Base-by-base conservation (phyloP, 2,113 vertebrate genomes). In the Hypomesus transpacificus region DNA sequence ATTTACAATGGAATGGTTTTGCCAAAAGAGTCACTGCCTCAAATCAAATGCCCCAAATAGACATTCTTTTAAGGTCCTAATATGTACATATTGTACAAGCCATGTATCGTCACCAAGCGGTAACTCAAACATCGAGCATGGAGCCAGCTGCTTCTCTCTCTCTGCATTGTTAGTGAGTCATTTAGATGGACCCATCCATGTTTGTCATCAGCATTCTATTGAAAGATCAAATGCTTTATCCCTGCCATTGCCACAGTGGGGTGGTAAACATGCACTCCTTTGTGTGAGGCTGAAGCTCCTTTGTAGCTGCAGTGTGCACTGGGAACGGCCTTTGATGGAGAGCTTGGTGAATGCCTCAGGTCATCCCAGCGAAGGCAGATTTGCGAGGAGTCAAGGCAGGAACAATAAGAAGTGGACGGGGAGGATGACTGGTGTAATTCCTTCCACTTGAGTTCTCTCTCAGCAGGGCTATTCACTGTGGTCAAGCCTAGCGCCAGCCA, bases 331-430 rank as follows among this genome's bases (percentile, higher is more conserved):
- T 39, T 80, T 66, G 26, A 73, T 31, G 53, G 69, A 84, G 73
- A 60, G 60, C 80, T 73, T 84, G 82, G 84, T 81, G 77, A 79
- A 76, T 17, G 69, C 81, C 82, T 77, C 70, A 11, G 80, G 82
- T 82, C 74, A 51, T 58, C 68, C 53, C 53, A 18, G 57, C 80
- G 85, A 88, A 87, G 87, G 80, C 70, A 76, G 75, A 84, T 87
- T 78, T 82, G 71, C 59, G 79, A 70, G 50, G 70, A 83, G 80
- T 83, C 65, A 18, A 69, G 9, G 14, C 76, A 72, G 50, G 28
- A 71, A 74, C 80, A 71, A 75, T 73, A 70, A 77, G 65, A 60
- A 78, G 73, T 82, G 75, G 87, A 84, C 76, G 14, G 80, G 60
- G 53, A 22, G 1, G 61, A 70, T 77, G 81, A 86, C 73, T 82